These are phyloP conservation scores for Acleris holmiana DNA, from an alignment of 2,888 invertebrate genomes.

Conservation along the genomic window DNA sequence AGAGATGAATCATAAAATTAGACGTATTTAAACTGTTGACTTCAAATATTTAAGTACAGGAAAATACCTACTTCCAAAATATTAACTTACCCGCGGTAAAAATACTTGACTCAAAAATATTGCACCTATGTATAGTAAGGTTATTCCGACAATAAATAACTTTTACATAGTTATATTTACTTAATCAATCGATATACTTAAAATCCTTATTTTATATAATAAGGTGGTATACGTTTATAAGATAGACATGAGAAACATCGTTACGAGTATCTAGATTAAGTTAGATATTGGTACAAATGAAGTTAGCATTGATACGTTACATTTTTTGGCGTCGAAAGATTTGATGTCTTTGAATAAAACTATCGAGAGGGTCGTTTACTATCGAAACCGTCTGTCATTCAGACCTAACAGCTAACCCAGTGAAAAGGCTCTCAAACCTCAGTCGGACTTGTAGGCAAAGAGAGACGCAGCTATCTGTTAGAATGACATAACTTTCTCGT, in stretches of 20 bases:
- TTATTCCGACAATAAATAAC: slow-evolving; percentile 76
- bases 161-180: slow-evolving; percentile 65
- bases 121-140: slow-evolving; percentile 66
- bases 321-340: neutral
- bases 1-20: slow-evolving; percentile 1
- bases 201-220: slow-evolving; percentile 73
- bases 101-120: slow-evolving; percentile 51
- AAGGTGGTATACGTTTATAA: slow-evolving; percentile 78
- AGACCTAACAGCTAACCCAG: no score
- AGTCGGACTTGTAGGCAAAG: no score
- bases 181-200: slow-evolving; percentile 68
- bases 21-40: slow-evolving; percentile 1
- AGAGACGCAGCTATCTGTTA: no score
- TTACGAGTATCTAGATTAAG: slow-evolving; percentile 1
- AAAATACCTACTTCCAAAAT: slow-evolving; percentile 14
- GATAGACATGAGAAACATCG: slow-evolving; percentile 42
- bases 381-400: no score
- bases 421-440: no score
- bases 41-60: slow-evolving; percentile 9
- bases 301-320: neutral
- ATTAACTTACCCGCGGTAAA: slow-evolving; percentile 30
- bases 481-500: no score
- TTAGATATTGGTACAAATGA: slow-evolving; percentile 12
- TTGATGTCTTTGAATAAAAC: no score
- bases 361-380: no score